A percentile compares a stretch with the other conserved stretches of the same genome.
Conservation (phyloP, 2,797 vertebrate species). For the Myiotriccus ornatus region DNA sequence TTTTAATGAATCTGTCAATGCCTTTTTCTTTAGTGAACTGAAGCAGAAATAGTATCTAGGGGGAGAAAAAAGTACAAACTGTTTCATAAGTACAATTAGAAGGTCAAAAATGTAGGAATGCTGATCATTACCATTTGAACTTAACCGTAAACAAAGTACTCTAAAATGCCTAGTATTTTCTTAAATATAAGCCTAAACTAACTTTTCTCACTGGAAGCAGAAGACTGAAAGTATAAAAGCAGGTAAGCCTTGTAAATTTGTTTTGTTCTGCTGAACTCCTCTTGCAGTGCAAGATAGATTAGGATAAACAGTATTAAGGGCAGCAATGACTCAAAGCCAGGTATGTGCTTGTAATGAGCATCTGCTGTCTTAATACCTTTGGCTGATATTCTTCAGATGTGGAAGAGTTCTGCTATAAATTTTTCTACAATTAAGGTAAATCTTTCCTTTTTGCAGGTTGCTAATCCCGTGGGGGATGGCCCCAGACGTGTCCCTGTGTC, state of each 20-base stretch:
- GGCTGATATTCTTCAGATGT: neutral
- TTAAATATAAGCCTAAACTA: neutral
- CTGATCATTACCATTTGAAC: neutral
- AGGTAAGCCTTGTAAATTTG: neutral
- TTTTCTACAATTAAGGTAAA: accelerated
- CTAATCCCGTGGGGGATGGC: conserved; percentile 51
- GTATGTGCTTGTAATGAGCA: neutral
- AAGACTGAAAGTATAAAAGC: neutral
- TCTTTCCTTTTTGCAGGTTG: conserved; percentile 11
- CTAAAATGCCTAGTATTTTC: neutral
- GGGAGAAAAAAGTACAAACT: neutral
- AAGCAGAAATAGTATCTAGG: neutral
- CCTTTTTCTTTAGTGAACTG: accelerated
- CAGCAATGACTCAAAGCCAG: neutral
- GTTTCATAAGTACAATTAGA: neutral
- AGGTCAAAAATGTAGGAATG: neutral
- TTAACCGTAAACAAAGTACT: neutral
- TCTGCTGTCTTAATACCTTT: neutral
- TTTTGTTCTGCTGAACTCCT: neutral
- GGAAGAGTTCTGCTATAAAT: neutral
- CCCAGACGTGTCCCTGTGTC: conserved; percentile 82
- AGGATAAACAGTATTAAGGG: neutral
- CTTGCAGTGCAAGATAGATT: neutral
- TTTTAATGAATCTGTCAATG: accelerated
- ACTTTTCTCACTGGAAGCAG: neutral